Evolutionary conservation across 2,888 invertebrate species (phyloP).

Genomic region (Dioctria rufipes): DNA sequence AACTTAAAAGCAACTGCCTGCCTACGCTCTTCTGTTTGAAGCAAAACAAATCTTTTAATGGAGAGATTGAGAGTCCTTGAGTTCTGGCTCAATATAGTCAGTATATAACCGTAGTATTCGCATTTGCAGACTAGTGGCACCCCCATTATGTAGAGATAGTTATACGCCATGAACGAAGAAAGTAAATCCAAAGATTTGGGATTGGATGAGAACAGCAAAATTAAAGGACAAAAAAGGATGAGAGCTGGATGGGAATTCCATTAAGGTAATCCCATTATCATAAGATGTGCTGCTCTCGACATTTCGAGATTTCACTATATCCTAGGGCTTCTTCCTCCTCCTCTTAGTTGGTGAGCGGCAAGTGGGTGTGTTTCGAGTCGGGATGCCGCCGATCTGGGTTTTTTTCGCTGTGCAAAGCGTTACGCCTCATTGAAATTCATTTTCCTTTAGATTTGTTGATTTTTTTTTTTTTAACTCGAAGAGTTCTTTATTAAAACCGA

Average conservation of each 20-base stretch:
- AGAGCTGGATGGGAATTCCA: conserved; percentile 47
- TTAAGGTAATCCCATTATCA: conserved; percentile 51
- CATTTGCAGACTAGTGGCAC: too few relatives aligned
- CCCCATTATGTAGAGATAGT: too few relatives aligned
- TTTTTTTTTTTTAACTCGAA: conserved; percentile 39
- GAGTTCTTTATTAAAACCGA: conserved; percentile 33
- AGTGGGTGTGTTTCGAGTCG: too few relatives aligned
- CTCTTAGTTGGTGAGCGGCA: background rate
- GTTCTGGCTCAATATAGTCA: too few relatives aligned
- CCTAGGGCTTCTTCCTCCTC: background rate
- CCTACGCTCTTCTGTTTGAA: conserved; percentile 27
- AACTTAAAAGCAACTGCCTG: conserved; percentile 24
- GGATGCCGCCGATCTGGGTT: conserved; percentile 7
- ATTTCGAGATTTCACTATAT: too few relatives aligned
- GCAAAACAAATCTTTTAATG: conserved; percentile 28
- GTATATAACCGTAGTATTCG: too few relatives aligned
- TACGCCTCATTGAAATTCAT: conserved; percentile 45
- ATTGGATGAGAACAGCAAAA: conserved; percentile 35
- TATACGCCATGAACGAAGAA: too few relatives aligned
- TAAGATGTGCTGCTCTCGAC: conserved; percentile 33
- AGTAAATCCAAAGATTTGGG: conserved; percentile 32
- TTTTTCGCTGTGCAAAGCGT: conserved; percentile 39
- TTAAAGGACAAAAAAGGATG: too few relatives aligned
- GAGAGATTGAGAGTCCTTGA: background rate
- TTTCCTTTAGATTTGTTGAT: conserved; percentile 27